phyloP scores from a whole-genome alignment of 2,888 invertebrate genomes.

The Ommatoiulus sabulosus region DNA sequence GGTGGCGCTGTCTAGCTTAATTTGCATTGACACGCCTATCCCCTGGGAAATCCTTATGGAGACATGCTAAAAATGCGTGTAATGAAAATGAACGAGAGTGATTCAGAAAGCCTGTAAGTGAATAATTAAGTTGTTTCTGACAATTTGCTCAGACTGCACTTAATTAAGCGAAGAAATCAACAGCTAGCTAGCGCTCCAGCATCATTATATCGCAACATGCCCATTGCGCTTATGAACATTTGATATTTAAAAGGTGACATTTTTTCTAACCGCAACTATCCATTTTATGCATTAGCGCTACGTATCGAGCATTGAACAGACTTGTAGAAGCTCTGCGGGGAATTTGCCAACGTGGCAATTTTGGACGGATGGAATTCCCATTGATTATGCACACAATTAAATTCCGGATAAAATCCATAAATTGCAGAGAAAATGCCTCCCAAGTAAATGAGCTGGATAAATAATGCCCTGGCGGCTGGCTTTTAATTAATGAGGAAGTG shows the following conservation, averaged over 20 bases:
- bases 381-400: constrained; percentile 31
- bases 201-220: constrained; percentile 47
- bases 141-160: constrained; percentile 38
- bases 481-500: neutral
- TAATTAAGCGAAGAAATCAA: constrained; percentile 31
- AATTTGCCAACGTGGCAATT: neutral
- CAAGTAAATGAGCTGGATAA: constrained; percentile 6
- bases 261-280: constrained; percentile 41
- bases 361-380: constrained; percentile 41
- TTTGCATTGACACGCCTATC: neutral
- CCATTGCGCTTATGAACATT: neutral
- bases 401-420: constrained; percentile 39
- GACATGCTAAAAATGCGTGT: neutral
- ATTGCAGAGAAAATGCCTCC: neutral
- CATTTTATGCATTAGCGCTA: constrained; percentile 29
- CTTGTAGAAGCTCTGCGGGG: neutral
- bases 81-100: constrained; percentile 31
- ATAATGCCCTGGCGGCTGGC: neutral
- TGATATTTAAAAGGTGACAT: constrained; percentile 41
- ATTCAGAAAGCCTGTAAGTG: constrained; percentile 10
- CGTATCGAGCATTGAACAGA: neutral
- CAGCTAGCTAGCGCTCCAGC: neutral
- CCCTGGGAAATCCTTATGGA: neutral
- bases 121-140: constrained; percentile 48
- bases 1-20: neutral